phyloP scores from a whole-genome alignment of 2,113 vertebrate species.

The Tachysurus vachellii region DNA sequence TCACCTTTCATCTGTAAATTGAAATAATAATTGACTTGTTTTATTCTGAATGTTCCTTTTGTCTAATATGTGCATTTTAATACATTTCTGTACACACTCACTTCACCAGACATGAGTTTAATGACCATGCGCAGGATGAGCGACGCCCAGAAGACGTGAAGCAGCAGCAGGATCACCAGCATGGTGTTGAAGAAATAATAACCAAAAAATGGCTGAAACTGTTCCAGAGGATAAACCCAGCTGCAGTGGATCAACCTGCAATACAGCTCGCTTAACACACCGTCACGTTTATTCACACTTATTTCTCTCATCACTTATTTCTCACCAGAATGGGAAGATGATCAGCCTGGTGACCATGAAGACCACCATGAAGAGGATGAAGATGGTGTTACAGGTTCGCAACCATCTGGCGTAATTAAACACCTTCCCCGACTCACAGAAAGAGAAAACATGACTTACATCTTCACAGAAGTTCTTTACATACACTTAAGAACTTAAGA shows the following conservation, averaged over 20 bases:
- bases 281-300: constrained; percentile 9
- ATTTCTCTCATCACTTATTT: neutral
- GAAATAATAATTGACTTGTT: neutral
- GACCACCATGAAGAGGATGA: constrained; percentile 77
- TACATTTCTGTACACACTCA: constrained; percentile 65
- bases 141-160: constrained; percentile 89
- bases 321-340: constrained; percentile 91
- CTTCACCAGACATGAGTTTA: constrained; percentile 79
- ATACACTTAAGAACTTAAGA: neutral
- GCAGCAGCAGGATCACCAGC: constrained; percentile 78
- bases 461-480: neutral
- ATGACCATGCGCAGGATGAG: constrained; percentile 82
- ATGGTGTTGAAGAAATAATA: constrained; percentile 88
- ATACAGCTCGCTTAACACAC: neutral
- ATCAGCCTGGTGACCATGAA: constrained; percentile 85
- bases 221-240: constrained; percentile 74
- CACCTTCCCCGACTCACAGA: constrained; percentile 82
- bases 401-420: constrained; percentile 86
- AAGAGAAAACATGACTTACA: neutral
- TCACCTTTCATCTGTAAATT: constrained; percentile 50
- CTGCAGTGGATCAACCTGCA: constrained; percentile 84
- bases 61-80: no score
- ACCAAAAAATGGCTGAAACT: constrained; percentile 79
- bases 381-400: constrained; percentile 75
- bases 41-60: neutral